A percentile compares a stretch with the other conserved stretches of the same genome.
phyloP scores from a whole-genome alignment of 2,797 vertebrate genomes.

The Anguilla pacifica region DNA sequence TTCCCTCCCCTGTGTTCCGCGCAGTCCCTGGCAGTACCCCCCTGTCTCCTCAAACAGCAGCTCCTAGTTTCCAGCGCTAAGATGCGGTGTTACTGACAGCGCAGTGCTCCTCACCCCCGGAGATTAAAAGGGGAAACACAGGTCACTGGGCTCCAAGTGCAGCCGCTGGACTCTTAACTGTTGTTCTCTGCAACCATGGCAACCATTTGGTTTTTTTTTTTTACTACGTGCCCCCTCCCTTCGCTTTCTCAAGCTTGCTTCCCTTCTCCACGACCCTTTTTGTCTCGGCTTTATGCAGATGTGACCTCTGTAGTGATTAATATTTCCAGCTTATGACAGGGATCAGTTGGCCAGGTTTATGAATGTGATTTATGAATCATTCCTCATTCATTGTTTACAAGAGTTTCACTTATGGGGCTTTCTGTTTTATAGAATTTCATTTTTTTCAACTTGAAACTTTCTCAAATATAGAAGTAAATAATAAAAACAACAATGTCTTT shows the following conservation, averaged over 20 bases:
- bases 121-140: background rate
- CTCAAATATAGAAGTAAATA: background rate
- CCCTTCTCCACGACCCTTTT: slow-evolving; percentile 9
- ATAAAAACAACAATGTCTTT: background rate
- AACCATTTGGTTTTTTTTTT: background rate
- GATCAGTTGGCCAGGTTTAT: background rate
- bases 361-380: background rate
- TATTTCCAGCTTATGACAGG: background rate
- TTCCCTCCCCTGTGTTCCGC: background rate
- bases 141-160: background rate
- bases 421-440: background rate
- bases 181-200: background rate
- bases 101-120: background rate
- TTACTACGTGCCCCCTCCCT: background rate
- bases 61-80: background rate
- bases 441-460: background rate
- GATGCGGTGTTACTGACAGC: background rate
- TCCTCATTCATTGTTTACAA: background rate
- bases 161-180: background rate
- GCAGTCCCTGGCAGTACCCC: background rate
- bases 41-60: background rate
- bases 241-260: background rate
- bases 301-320: background rate
- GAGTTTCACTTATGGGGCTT: background rate
- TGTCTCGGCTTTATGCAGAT: slow-evolving; percentile 3